A percentile compares a stretch with the other conserved stretches of the same genome.
These are phyloP conservation scores for Epirrita christyi DNA, from an alignment of 2,888 invertebrate genomes.

Conservation along the genomic window DNA sequence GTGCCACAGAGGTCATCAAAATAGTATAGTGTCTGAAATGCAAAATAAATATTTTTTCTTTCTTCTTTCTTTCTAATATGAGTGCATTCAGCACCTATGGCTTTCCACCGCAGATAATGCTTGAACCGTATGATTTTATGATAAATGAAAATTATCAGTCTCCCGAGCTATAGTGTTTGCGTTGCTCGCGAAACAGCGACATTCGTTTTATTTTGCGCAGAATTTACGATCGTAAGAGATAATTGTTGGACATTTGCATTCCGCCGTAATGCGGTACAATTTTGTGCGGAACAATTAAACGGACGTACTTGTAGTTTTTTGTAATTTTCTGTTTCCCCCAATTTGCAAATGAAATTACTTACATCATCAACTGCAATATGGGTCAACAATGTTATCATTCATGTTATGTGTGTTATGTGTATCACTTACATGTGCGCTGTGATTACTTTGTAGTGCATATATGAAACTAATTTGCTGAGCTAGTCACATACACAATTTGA, in stretches of 20 bases:
- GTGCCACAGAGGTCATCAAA: too few species aligned
- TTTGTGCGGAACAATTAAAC: slow-evolving; percentile 23
- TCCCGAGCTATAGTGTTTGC: slow-evolving; percentile 27
- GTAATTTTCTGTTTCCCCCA: slow-evolving; percentile 12
- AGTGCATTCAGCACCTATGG: too few species aligned
- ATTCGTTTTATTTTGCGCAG: slow-evolving; percentile 27
- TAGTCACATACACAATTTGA: background rate
- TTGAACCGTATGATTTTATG: background rate
- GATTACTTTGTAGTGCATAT: slow-evolving; percentile 6
- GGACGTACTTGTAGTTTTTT: slow-evolving; percentile 19
- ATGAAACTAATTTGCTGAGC: background rate
- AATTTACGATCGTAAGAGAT: slow-evolving; percentile 35
- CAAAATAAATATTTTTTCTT: too few species aligned
- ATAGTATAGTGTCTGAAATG: too few species aligned
- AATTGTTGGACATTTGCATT: slow-evolving; percentile 34
- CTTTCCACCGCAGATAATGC: too few species aligned
- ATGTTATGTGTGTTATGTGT: background rate
- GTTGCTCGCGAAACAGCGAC: slow-evolving; percentile 26
- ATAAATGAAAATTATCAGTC: background rate
- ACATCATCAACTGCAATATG: slow-evolving; percentile 6
- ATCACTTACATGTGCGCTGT: background rate
- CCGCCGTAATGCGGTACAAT: slow-evolving; percentile 30
- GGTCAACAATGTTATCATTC: slow-evolving; percentile 11
- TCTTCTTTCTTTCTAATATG: too few species aligned
- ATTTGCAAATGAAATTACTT: slow-evolving; percentile 11